A percentile compares a stretch with the other conserved stretches of the same genome.
Conservation (phyloP, 2,888 invertebrate genomes). For the Thysanoteuthis rhombus region DNA sequence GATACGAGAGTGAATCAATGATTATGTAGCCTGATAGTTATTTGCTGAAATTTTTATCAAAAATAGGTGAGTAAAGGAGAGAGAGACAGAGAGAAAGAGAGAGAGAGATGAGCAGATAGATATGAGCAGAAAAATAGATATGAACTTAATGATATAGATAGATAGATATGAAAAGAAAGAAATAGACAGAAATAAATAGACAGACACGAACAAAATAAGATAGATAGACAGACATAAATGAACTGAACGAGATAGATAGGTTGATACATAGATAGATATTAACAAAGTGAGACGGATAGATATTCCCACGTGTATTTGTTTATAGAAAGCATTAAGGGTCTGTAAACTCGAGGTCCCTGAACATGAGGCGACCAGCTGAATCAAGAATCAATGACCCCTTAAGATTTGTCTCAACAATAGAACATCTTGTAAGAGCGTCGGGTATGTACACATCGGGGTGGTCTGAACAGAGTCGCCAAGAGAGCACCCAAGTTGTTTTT, state of each 20-base stretch:
- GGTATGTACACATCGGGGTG: neutral
- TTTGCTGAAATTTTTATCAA: no score
- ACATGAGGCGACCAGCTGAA: neutral
- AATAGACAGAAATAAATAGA: neutral
- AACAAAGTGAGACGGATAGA: no score
- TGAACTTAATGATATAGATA: no score
- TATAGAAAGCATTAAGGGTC: neutral
- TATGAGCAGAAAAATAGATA: neutral
- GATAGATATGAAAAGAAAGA: neutral
- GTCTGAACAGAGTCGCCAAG: neutral
- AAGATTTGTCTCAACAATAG: neutral
- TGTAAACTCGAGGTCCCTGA: neutral
- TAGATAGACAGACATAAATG: no score
- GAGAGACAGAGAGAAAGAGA: neutral
- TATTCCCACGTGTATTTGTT: neutral
- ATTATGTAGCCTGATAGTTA: no score
- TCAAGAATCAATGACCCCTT: neutral
- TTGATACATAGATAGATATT: neutral
- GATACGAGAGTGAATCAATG: no score
- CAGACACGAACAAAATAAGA: neutral
- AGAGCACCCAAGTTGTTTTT: neutral
- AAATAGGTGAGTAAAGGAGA: neutral
- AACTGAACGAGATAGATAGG: neutral
- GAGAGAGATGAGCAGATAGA: neutral
- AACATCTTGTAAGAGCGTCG: neutral